Evolutionary conservation across 2,113 vertebrate genomes (phyloP), one percentile per base, ranked within the genome.

Genomic region (Phrynocephalus versicolor): DNA sequence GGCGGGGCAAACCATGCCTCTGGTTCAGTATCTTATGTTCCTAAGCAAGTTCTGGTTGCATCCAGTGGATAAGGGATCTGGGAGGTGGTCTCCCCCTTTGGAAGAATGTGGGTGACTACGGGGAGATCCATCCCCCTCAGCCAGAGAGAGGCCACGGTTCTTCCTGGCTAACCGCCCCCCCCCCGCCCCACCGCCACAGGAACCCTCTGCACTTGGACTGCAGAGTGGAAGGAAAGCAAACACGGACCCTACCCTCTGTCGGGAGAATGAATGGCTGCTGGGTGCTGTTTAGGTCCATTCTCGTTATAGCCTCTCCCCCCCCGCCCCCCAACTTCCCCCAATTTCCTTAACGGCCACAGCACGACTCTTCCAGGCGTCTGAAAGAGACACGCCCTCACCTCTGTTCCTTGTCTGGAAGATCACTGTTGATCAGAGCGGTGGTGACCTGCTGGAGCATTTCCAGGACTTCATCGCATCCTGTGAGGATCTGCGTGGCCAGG

Each of bases 381-480:
- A 51, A 51, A 51, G 4, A 51, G 12, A 45, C 4, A 18, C 21
- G 2, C n/a, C n/a, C 94, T 95, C 89, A 99, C 99, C 99, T 98
- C 91, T 96, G 97, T 81, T 99, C 98, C 85, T 97, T 96, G 87
- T 99, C 98, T 25, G 95, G 77, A 89, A 98, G 95, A 91, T 98
- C 98, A 84, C 98, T 98, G 95, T 98, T 98, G 85, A 99, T 98
- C 82, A 99, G 97, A 75, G 98, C 97, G 30, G 97, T 98, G 76
- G 98, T 99, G 91, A 99, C 98, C 92, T 98, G 98, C 90, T 99
- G 98, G 76, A 99, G 96, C 90, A 98, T 99, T 96, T 99, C 99
- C 90, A 99, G 94, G 51, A 99, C 99, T 96, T 99, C 98, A 92
- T 99, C 99, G 88, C 98, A 99, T 88, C 99, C 98, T 39, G 97